Percentiles rank a stretch among this genome's conserved stretches.
phyloP scores from a whole-genome alignment of 2,888 invertebrate species.

The Rhaphigaster nebulosa region DNA sequence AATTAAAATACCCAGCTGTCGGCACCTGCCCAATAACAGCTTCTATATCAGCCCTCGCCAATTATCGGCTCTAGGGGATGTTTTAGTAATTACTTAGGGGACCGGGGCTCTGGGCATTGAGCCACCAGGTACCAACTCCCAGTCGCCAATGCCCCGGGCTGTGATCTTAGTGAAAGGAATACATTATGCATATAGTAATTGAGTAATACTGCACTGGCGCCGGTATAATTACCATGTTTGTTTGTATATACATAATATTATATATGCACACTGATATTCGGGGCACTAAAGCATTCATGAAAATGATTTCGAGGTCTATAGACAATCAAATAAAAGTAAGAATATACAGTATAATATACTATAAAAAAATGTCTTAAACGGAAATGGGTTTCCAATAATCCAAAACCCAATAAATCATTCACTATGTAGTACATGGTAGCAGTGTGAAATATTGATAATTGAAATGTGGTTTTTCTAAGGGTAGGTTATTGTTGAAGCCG shows the following conservation, averaged over 20 bases:
- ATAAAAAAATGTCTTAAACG: too few relatives aligned
- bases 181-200: neutral
- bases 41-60: neutral
- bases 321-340: neutral
- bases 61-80: conserved; percentile 8
- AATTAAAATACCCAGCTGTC: conserved; percentile 8
- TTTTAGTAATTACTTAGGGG: conserved; percentile 34
- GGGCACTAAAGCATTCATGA: neutral
- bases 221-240: neutral
- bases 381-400: too few relatives aligned
- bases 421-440: too few relatives aligned
- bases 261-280: neutral
- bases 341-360: too few relatives aligned
- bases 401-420: too few relatives aligned
- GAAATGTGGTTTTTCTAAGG: too few relatives aligned
- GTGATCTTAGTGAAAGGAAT: neutral
- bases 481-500: too few relatives aligned
- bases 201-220: neutral
- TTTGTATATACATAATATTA: neutral
- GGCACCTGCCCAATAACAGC: conserved; percentile 35
- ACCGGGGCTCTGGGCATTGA: neutral
- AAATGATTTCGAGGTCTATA: neutral
- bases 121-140: neutral
- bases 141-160: neutral
- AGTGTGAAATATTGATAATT: too few relatives aligned